Percentiles rank a stretch among this genome's conserved stretches.
Conservation (phyloP, 2,888 invertebrate genomes). For the Hedya salicella region DNA sequence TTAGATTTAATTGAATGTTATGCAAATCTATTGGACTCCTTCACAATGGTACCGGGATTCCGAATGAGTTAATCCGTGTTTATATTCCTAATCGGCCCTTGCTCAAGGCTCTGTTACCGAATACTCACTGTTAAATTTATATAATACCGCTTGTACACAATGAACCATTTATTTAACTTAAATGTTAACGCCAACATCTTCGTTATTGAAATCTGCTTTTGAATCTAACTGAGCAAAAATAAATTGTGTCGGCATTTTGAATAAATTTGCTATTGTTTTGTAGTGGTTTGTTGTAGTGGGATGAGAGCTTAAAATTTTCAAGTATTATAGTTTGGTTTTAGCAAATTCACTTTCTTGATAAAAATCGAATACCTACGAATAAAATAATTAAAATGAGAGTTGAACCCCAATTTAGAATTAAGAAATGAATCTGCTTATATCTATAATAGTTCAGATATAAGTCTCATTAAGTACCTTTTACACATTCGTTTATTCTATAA, state of each 20-base stretch:
- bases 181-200: constrained; percentile 65
- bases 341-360: too few relatives aligned
- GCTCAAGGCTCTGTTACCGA: constrained; percentile 79
- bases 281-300: too few relatives aligned
- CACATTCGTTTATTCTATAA: not conserved
- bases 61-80: constrained; percentile 85
- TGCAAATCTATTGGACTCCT: constrained; percentile 84
- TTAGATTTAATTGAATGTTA: constrained; percentile 84
- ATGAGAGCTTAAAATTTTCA: too few relatives aligned
- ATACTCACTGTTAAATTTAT: constrained; percentile 80
- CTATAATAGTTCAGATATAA: too few relatives aligned
- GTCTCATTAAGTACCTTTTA: too few relatives aligned
- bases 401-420: too few relatives aligned
- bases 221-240: constrained; percentile 48
- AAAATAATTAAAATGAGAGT: too few relatives aligned
- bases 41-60: constrained; percentile 83
- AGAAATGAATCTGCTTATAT: too few relatives aligned
- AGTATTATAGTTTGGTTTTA: too few relatives aligned
- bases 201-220: constrained; percentile 58
- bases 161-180: constrained; percentile 72
- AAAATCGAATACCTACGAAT: too few relatives aligned
- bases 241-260: constrained; percentile 12
- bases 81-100: constrained; percentile 83
- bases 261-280: not conserved
- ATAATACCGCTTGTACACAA: constrained; percentile 78